Conservation (phyloP, 2,888 invertebrate species). For the Rhingia campestris region DNA sequence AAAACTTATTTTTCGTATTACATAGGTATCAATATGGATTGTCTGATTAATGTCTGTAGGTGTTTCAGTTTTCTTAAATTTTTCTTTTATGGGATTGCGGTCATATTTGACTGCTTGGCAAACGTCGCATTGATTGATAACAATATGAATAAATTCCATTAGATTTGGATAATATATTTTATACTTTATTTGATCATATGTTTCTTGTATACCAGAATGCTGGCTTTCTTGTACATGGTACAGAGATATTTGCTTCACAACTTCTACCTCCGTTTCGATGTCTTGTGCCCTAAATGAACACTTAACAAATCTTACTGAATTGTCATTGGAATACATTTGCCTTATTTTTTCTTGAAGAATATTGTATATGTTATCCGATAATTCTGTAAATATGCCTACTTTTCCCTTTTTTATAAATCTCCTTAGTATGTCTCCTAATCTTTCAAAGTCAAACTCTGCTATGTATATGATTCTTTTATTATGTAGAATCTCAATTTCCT, state of each 20-base stretch:
- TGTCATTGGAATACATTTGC: conserved; percentile 70
- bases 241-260: conserved; percentile 9
- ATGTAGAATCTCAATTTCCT: conserved; percentile 27
- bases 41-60: conserved; percentile 55
- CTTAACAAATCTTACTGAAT: conserved; percentile 34
- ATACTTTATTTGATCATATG: conserved; percentile 54
- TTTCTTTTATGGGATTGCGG: conserved; percentile 53
- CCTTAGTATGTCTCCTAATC: conserved; percentile 25
- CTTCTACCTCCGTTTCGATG: conserved; percentile 20
- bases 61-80: conserved; percentile 65
- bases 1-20: conserved; percentile 38
- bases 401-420: conserved; percentile 69
- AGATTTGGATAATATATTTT: conserved; percentile 22
- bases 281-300: conserved; percentile 15
- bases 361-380: conserved; percentile 65
- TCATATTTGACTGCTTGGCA: conserved; percentile 70
- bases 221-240: conserved; percentile 63
- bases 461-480: conserved; percentile 66
- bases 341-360: conserved; percentile 69
- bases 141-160: conserved; percentile 28
- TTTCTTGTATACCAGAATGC: conserved; percentile 73
- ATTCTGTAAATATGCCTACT: conserved; percentile 66
- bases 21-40: conserved; percentile 53
- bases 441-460: conserved; percentile 59
- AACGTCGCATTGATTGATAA: conserved; percentile 66